Conservation (phyloP, 35 echinoderm and acorn worm genomes). For the Apostichopus japonicus region DNA sequence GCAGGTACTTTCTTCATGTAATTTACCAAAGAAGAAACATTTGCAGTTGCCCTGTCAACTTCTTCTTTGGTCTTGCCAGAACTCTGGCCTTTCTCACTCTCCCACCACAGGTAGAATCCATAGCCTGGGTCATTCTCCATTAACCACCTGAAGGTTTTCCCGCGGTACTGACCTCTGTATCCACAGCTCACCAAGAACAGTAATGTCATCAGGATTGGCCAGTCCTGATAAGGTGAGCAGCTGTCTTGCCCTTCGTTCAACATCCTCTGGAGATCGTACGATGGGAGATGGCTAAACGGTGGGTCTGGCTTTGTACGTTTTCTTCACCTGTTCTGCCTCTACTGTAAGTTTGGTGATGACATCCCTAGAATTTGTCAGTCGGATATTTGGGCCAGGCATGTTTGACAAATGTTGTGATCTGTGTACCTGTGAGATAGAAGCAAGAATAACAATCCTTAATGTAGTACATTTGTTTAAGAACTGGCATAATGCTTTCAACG, state of each 20-base stretch:
- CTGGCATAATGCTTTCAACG: no score
- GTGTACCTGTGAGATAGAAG: background rate
- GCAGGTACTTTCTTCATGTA: background rate
- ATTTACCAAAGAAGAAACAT: background rate
- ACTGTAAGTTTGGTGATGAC: background rate
- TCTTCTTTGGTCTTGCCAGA: slow-evolving; percentile 20
- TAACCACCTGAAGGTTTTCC: slow-evolving; percentile 9
- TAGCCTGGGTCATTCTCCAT: slow-evolving; percentile 17
- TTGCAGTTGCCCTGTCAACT: background rate
- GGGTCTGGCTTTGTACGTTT: background rate
- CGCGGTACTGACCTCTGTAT: slow-evolving; percentile 18
- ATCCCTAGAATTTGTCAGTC: background rate
- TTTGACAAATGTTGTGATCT: background rate
- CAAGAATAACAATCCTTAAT: no score
- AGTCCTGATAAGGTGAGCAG: background rate
- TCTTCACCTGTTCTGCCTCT: background rate
- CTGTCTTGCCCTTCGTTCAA: background rate
- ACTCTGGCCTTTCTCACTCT: background rate
- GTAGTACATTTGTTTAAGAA: no score
- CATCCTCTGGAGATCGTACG: background rate
- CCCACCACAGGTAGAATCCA: slow-evolving; percentile 18
- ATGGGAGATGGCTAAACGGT: background rate
- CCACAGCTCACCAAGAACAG: background rate
- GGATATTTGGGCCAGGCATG: slow-evolving; percentile 17
- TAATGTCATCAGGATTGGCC: background rate